A percentile compares a stretch with the other conserved stretches of the same genome.
Conservation (phyloP, 1,140 invertebrate genomes). For the Sitophilus oryzae region DNA sequence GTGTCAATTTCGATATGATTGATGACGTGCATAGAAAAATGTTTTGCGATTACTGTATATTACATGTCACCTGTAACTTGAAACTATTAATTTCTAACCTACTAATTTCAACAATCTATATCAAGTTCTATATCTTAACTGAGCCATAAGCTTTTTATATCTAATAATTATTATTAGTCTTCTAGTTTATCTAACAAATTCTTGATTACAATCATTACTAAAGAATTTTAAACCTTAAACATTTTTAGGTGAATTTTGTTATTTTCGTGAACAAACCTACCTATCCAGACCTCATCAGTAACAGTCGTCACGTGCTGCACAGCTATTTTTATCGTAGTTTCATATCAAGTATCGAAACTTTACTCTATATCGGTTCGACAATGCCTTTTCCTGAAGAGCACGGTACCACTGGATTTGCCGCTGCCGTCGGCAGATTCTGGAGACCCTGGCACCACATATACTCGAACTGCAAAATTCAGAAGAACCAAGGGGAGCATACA, state of each 20-base stretch:
- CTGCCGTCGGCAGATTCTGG: constrained; percentile 26
- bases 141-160: too few species aligned
- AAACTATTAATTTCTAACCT: too few species aligned
- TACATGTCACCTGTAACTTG: too few species aligned
- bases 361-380: constrained; percentile 31
- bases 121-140: too few species aligned
- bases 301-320: constrained; percentile 31
- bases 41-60: too few species aligned
- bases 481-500: constrained; percentile 27
- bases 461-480: constrained; percentile 31
- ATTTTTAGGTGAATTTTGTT: constrained; percentile 26
- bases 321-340: constrained; percentile 35
- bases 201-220: too few species aligned
- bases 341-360: constrained; percentile 29
- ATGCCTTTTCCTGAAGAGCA: constrained; percentile 29
- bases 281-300: constrained; percentile 29
- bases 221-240: too few species aligned
- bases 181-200: too few species aligned
- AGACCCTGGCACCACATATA: constrained; percentile 41
- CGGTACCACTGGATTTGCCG: constrained; percentile 19
- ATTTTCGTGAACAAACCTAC: constrained; percentile 20
- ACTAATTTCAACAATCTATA: too few species aligned
- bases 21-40: too few species aligned
- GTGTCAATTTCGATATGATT: too few species aligned
- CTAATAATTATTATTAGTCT: too few species aligned